A percentile compares a stretch with the other conserved stretches of the same genome.
Conservation (phyloP, 2,888 invertebrate genomes). For the Diabrotica balteata region DNA sequence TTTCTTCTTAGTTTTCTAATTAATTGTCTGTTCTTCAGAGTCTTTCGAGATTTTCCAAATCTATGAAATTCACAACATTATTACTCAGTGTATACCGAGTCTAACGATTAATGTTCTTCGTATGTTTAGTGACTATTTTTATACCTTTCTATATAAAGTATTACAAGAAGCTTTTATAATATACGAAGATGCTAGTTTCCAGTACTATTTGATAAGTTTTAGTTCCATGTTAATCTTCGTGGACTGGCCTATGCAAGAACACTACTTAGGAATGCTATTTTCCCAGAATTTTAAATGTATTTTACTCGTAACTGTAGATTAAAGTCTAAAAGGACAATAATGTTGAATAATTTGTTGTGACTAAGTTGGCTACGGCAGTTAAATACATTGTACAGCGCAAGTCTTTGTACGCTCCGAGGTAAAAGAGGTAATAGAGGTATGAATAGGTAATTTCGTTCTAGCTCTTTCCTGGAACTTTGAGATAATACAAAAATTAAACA, state of each 20-base stretch:
- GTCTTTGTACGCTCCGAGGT: neutral
- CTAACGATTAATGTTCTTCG: too few relatives aligned
- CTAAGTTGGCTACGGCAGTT: slow-evolving; percentile 1
- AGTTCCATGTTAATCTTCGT: too few relatives aligned
- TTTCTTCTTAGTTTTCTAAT: too few relatives aligned
- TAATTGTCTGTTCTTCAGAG: too few relatives aligned
- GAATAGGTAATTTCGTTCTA: neutral
- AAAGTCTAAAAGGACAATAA: slow-evolving; percentile 2
- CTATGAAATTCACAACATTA: too few relatives aligned
- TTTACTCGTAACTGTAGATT: slow-evolving; percentile 1
- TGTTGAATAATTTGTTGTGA: neutral
- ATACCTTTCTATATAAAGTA: too few relatives aligned
- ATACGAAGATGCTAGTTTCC: too few relatives aligned
- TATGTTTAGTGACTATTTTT: too few relatives aligned
- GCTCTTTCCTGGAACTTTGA: neutral
- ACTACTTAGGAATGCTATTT: slow-evolving; percentile 1
- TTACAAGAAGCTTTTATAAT: too few relatives aligned
- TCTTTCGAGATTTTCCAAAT: too few relatives aligned
- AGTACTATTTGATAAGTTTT: too few relatives aligned
- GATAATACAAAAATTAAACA: neutral
- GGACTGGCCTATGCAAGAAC: neutral
- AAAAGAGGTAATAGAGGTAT: slow-evolving; percentile 1
- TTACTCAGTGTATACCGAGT: too few relatives aligned
- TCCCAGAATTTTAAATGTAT: slow-evolving; percentile 1
- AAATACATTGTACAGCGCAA: slow-evolving; percentile 1